phyloP scores from a whole-genome alignment of 2,113 vertebrate genomes.

The Elephantulus edwardii region DNA sequence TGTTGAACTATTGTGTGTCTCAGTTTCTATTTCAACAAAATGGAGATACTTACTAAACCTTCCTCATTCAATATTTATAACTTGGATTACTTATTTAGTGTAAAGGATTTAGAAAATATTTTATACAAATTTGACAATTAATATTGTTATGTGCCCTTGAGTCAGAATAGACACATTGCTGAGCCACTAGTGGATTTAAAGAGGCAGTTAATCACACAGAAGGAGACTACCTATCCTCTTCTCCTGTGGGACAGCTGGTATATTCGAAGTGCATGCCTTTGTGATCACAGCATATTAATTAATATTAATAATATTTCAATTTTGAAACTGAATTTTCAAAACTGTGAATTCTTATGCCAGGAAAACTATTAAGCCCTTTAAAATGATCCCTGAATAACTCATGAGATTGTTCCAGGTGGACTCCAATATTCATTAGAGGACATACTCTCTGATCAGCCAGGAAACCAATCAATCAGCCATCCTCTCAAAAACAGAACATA shows the following conservation, averaged over 20 bases:
- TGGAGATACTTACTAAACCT: not conserved
- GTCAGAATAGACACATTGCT: too few relatives aligned
- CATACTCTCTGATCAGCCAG: not conserved
- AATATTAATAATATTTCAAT: not conserved
- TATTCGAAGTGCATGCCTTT: too few relatives aligned
- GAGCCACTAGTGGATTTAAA: too few relatives aligned
- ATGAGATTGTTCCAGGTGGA: not conserved
- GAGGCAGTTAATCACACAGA: too few relatives aligned
- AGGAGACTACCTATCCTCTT: too few relatives aligned
- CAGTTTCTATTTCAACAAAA: not conserved
- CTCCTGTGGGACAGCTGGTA: too few relatives aligned
- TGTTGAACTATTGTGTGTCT: not conserved
- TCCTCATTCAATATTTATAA: not conserved
- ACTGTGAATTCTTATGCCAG: not conserved
- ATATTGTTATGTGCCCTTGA: too few relatives aligned
- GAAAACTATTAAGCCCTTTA: not conserved
- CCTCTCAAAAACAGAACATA: not conserved
- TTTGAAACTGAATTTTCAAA: conserved; percentile 28
- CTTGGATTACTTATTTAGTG: not conserved
- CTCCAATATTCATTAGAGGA: not conserved
- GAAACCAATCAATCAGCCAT: not conserved
- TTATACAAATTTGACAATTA: not conserved
- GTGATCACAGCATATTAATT: too few relatives aligned
- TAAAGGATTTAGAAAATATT: not conserved
- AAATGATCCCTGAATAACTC: not conserved